A percentile compares a stretch with the other conserved stretches of the same genome.
phyloP scores from a whole-genome alignment of 2,888 invertebrate species.

The Eupithecia inturbata region DNA sequence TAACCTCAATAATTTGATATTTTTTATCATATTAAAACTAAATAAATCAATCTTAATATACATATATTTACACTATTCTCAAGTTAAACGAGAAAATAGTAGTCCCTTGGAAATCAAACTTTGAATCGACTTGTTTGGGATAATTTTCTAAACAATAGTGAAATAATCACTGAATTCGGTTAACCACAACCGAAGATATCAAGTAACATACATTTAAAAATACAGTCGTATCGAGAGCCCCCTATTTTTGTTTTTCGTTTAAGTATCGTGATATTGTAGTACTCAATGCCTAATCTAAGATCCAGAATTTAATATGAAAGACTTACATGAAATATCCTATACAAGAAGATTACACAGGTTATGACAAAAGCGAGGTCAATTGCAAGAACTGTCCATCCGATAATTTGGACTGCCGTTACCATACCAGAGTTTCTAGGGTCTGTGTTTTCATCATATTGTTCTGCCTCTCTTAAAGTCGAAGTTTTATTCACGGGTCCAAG shows the following conservation, averaged over 20 bases:
- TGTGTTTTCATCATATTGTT: background rate
- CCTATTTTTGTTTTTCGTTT: background rate
- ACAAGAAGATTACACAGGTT: constrained; percentile 53
- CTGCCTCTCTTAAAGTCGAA: background rate
- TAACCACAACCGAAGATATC: too few relatives aligned
- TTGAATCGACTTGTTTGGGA: too few relatives aligned
- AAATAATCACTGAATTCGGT: too few relatives aligned
- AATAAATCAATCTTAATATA: too few relatives aligned
- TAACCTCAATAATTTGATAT: too few relatives aligned
- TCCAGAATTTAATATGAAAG: background rate
- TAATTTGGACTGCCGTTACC: constrained; percentile 48
- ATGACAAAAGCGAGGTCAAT: constrained; percentile 55
- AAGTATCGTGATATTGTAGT: background rate
- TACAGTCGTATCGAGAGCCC: background rate
- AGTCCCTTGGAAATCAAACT: too few relatives aligned
- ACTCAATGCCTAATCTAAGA: too few relatives aligned
- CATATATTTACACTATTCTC: too few relatives aligned
- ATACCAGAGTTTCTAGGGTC: constrained; percentile 34
- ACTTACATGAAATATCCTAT: constrained; percentile 57
- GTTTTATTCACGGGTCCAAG: constrained; percentile 36
- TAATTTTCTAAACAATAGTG: too few relatives aligned
- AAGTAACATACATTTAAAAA: background rate
- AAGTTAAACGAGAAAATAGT: too few relatives aligned
- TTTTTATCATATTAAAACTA: too few relatives aligned
- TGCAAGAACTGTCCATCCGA: constrained; percentile 59